Evolutionary conservation across 2,888 invertebrate species (phyloP).

Genomic region (Malachius bipustulatus): DNA sequence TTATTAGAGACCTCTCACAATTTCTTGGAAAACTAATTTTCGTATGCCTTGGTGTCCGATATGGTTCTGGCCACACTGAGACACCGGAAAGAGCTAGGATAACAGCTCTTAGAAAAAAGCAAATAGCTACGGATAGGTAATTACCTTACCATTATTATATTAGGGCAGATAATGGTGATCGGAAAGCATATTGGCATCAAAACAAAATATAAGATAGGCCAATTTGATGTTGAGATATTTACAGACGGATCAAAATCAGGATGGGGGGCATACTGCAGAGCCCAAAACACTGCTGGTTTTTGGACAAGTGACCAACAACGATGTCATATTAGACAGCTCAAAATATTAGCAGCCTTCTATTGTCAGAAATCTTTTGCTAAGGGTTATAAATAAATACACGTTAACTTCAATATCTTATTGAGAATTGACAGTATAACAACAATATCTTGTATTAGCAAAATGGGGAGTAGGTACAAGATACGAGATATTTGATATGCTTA

Average conservation of each 20-base stretch:
- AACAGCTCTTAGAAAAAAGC: no score
- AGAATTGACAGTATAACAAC: slow-evolving; percentile 21
- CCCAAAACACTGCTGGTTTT: slow-evolving; percentile 4
- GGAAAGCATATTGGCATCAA: no score
- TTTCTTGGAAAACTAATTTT: no score
- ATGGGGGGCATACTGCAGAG: slow-evolving; percentile 8
- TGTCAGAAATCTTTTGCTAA: slow-evolving; percentile 17
- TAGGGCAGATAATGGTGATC: no score
- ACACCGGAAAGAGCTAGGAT: no score
- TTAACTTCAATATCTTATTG: slow-evolving; percentile 17
- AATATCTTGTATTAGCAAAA: slow-evolving; percentile 18
- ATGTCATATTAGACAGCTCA: slow-evolving; percentile 15
- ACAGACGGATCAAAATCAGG: slow-evolving; percentile 8
- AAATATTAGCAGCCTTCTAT: slow-evolving; percentile 16
- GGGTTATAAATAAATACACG: slow-evolving; percentile 7
- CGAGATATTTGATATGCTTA: slow-evolving; percentile 12
- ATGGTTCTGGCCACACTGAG: no score
- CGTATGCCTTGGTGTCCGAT: no score
- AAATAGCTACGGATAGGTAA: no score
- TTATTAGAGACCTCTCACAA: no score
- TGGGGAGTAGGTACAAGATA: slow-evolving; percentile 18
- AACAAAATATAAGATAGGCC: no score
- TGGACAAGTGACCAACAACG: slow-evolving; percentile 5
- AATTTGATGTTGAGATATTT: slow-evolving; percentile 8
- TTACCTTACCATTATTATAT: no score